These are phyloP conservation scores for Lysandra bellargus DNA, from an alignment of 2,888 invertebrate genomes.

Conservation along the genomic window DNA sequence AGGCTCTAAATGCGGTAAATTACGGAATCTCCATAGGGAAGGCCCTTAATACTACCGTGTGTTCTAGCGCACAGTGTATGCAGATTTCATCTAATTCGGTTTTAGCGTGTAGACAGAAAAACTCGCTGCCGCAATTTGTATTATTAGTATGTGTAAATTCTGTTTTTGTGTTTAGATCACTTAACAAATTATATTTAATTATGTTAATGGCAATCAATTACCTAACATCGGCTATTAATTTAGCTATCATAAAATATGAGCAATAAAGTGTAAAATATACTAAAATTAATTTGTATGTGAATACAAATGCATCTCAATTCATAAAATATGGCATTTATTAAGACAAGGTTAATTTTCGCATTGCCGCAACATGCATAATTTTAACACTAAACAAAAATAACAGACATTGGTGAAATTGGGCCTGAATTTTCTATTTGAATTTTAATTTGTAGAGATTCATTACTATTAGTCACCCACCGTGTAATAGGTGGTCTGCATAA, in stretches of 20 bases:
- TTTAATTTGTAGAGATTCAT: neutral
- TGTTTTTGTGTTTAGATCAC: neutral
- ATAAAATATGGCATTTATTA: neutral
- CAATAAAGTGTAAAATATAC: neutral
- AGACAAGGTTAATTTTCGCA: neutral
- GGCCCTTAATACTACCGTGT: too few relatives aligned
- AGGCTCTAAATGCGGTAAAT: too few relatives aligned
- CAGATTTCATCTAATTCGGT: too few relatives aligned
- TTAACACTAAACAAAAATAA: neutral
- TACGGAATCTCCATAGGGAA: too few relatives aligned
- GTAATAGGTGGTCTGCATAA: neutral
- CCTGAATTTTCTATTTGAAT: neutral
- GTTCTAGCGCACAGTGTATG: too few relatives aligned
- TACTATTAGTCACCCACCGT: neutral
- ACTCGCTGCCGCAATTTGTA: too few relatives aligned
- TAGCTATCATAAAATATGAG: neutral
- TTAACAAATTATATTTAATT: neutral
- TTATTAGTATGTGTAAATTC: too few relatives aligned
- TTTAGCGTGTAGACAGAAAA: too few relatives aligned
- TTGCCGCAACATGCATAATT: neutral
- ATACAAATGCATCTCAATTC: neutral
- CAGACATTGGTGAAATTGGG: neutral
- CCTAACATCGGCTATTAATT: neutral
- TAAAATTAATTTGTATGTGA: neutral
- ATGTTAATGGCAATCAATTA: neutral